A percentile compares a stretch with the other conserved stretches of the same genome.
These are phyloP conservation scores for Cybosia mesomella DNA, from an alignment of 2,888 invertebrate species.

Conservation along the genomic window DNA sequence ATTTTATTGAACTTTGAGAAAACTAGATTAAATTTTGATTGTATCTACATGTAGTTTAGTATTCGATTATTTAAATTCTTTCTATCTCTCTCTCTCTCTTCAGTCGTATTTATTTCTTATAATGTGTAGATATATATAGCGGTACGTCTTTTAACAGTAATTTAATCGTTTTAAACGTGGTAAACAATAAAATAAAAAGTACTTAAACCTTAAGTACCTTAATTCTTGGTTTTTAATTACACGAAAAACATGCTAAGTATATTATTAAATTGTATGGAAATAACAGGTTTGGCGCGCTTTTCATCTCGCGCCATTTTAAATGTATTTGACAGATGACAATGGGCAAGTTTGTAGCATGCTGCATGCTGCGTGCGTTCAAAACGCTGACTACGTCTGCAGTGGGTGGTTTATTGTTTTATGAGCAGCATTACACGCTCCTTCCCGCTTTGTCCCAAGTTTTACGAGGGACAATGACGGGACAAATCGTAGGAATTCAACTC, in stretches of 20 bases:
- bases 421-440: slow-evolving; percentile 70
- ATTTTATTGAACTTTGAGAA: slow-evolving; percentile 11
- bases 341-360: slow-evolving; percentile 46
- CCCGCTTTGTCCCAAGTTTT: slow-evolving; percentile 62
- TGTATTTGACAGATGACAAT: slow-evolving; percentile 51
- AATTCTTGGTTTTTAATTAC: not conserved
- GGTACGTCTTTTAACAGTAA: not conserved
- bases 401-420: slow-evolving; percentile 84
- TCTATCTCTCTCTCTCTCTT: too few relatives aligned
- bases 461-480: slow-evolving; percentile 71
- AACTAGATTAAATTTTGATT: not conserved
- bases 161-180: not conserved
- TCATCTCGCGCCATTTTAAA: slow-evolving; percentile 51
- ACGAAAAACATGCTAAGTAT: not conserved
- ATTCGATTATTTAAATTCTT: not conserved
- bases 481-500: slow-evolving; percentile 71
- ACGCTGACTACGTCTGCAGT: slow-evolving; percentile 49
- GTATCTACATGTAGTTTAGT: not conserved
- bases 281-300: slow-evolving; percentile 58
- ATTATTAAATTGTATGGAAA: not conserved
- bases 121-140: not conserved
- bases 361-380: slow-evolving; percentile 47
- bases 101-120: too few relatives aligned
- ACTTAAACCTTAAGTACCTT: too few relatives aligned
- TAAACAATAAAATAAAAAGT: not conserved